Conservation (phyloP, 2,797 vertebrate genomes). For the Rhinophrynus dorsalis region DNA sequence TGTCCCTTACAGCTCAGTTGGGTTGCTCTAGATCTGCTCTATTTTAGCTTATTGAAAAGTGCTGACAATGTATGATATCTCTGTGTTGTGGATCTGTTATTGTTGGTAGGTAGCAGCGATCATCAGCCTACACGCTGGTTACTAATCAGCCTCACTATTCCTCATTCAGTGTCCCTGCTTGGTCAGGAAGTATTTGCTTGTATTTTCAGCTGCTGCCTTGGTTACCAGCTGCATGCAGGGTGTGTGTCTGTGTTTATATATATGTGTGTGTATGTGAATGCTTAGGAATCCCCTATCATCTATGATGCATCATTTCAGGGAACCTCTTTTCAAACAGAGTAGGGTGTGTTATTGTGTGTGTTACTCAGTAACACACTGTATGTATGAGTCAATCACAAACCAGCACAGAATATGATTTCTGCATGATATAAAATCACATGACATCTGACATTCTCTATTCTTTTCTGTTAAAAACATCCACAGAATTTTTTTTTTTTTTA, state of each 20-base stretch:
- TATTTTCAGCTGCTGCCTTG: constrained; percentile 34
- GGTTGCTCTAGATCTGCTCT: no score
- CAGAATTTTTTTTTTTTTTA: no score
- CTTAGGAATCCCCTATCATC: constrained; percentile 39
- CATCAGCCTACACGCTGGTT: background rate
- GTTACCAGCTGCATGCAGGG: constrained; percentile 26
- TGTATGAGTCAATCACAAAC: constrained; percentile 30
- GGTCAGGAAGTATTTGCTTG: constrained; percentile 44
- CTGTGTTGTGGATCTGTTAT: background rate
- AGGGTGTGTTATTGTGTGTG: constrained; percentile 18
- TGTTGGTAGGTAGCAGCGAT: constrained; percentile 8
- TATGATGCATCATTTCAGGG: constrained; percentile 41
- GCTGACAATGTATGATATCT: background rate
- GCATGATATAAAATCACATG: background rate
- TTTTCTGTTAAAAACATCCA: no score
- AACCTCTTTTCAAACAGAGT: constrained; percentile 22
- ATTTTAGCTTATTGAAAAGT: no score
- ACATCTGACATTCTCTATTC: background rate
- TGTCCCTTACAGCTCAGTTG: no score
- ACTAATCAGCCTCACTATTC: constrained; percentile 2
- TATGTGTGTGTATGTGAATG: constrained; percentile 16
- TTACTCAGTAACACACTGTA: constrained; percentile 41
- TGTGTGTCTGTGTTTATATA: constrained; percentile 9
- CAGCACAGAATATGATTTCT: constrained; percentile 7
- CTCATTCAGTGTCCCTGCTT: constrained; percentile 16